Evolutionary conservation across 1,140 invertebrate species (phyloP).

Genomic region (Lanistes nyassanus): DNA sequence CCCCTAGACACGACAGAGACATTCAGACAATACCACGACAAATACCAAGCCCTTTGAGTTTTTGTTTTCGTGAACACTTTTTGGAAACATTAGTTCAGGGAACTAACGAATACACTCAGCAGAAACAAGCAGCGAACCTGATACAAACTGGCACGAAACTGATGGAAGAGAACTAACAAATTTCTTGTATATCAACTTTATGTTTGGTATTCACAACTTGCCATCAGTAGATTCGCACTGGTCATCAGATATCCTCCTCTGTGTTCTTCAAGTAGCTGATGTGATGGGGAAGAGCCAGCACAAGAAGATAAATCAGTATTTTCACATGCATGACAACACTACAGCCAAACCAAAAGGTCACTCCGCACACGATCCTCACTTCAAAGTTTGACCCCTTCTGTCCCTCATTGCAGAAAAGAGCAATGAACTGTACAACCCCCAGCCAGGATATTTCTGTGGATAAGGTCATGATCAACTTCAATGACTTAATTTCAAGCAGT

Average conservation of each 20-base stretch:
- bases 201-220: conserved; percentile 26
- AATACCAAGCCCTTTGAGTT: not conserved
- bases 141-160: not conserved
- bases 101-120: conserved; percentile 2
- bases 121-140: not conserved
- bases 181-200: conserved; percentile 5
- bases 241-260: conserved; percentile 26
- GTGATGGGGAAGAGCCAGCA: conserved; percentile 28
- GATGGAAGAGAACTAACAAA: conserved; percentile 6
- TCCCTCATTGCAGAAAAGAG: conserved; percentile 26
- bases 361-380: conserved; percentile 33
- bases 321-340: conserved; percentile 31
- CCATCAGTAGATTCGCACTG: conserved; percentile 25
- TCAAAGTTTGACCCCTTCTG: conserved; percentile 39
- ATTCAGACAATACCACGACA: not conserved
- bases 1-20: no score
- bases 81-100: not conserved
- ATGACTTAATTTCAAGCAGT: conserved; percentile 66
- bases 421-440: conserved; percentile 23
- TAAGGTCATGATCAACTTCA: conserved; percentile 68
- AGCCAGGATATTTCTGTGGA: conserved; percentile 42
- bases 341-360: conserved; percentile 12
- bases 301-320: conserved; percentile 40
- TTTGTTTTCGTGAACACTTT: not conserved
- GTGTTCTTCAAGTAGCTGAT: conserved; percentile 29